Conservation (phyloP, 1,140 invertebrate genomes). For the Platyscapa corneri region DNA sequence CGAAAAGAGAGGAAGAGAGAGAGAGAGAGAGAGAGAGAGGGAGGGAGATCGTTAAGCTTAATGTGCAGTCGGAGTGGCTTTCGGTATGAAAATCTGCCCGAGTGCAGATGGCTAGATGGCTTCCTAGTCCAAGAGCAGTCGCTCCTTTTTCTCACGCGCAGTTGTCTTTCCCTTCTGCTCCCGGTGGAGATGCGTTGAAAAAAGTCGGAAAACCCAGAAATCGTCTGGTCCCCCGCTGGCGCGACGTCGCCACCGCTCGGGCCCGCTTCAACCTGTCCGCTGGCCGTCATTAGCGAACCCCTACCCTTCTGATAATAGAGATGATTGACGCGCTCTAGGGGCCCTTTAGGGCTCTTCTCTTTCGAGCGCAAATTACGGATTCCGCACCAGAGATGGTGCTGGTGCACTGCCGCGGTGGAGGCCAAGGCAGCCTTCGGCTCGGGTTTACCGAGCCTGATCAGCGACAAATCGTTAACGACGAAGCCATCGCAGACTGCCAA, state of each 20-base stretch:
- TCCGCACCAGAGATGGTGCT: background rate
- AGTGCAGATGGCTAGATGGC: no score
- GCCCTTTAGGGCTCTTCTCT: background rate
- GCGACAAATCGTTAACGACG: background rate
- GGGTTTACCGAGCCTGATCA: background rate
- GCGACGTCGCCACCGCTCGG: background rate
- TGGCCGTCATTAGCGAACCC: background rate
- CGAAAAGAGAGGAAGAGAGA: background rate
- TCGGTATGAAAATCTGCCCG: background rate
- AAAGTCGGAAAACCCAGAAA: constrained; percentile 33
- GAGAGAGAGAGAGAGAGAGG: background rate
- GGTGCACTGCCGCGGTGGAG: background rate
- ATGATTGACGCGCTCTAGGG: background rate
- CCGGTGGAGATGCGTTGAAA: background rate
- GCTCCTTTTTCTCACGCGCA: background rate
- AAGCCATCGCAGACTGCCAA: constrained; percentile 9
- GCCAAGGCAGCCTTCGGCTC: background rate
- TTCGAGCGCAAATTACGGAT: background rate
- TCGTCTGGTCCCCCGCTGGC: constrained; percentile 1
- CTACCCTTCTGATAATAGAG: background rate
- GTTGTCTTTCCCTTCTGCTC: background rate
- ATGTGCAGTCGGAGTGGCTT: background rate
- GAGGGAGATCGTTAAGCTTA: background rate
- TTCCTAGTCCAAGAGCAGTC: background rate
- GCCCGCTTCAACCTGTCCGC: background rate